Evolutionary conservation across 2,888 invertebrate genomes (phyloP).

Genomic region (Nephrocerus scutellatus): DNA sequence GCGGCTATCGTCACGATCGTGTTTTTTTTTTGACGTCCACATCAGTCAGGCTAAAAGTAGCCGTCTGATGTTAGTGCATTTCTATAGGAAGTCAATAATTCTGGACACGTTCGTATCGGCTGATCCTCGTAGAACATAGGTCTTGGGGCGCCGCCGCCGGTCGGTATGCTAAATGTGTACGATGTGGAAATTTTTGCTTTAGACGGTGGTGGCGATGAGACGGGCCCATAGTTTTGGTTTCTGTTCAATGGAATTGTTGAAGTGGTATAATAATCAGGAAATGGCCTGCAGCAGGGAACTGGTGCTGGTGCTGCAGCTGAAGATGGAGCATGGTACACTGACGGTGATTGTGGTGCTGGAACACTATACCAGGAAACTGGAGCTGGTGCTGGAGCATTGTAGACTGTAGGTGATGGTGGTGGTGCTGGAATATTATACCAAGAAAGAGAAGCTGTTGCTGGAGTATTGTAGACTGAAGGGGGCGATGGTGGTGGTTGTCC

Average conservation of each 20-base stretch:
- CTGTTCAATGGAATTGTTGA: too few species aligned
- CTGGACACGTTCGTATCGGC: conserved; percentile 34
- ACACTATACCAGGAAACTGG: background rate
- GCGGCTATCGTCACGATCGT: too few species aligned
- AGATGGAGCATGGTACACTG: background rate
- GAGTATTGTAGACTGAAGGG: background rate
- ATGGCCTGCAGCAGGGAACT: background rate
- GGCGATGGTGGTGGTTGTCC: background rate
- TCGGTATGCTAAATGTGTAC: too few species aligned
- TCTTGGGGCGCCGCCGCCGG: too few species aligned
- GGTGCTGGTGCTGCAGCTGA: conserved; percentile 1
- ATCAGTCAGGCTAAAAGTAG: too few species aligned
- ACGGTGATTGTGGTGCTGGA: conserved; percentile 3
- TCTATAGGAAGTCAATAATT: conserved; percentile 34
- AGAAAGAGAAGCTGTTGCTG: background rate
- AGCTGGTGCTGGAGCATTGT: background rate
- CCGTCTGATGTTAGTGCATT: too few species aligned
- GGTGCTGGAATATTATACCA: conserved; percentile 1
- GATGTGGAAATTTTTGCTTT: too few species aligned
- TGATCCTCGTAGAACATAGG: too few species aligned
- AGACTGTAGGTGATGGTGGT: background rate
- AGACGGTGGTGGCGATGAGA: too few species aligned
- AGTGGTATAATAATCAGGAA: background rate
- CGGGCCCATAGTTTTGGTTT: too few species aligned
- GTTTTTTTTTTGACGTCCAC: too few species aligned